Evolutionary conservation across 2,797 vertebrate genomes (phyloP).

Genomic region (Picus viridis): DNA sequence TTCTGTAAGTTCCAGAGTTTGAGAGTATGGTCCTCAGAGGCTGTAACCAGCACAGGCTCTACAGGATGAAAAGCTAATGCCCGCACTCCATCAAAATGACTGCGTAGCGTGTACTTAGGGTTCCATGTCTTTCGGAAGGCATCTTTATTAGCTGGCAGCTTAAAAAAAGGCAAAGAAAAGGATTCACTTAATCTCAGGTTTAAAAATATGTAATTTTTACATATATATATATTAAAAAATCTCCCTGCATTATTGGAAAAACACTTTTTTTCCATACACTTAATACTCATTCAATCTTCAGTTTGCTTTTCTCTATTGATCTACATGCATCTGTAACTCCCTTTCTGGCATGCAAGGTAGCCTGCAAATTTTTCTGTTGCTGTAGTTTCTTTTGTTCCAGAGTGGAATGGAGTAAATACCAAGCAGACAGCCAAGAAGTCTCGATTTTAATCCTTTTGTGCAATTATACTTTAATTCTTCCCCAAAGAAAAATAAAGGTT

Average conservation of each 20-base stretch:
- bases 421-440: background rate
- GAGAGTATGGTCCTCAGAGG: slow-evolving; percentile 97
- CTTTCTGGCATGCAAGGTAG: background rate
- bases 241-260: background rate
- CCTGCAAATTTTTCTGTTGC: background rate
- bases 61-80: slow-evolving; percentile 97
- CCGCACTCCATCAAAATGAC: slow-evolving; percentile 96
- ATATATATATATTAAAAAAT: too few relatives aligned
- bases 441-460: background rate
- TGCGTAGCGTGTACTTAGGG: slow-evolving; percentile 95
- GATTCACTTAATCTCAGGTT: background rate
- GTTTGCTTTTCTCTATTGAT: background rate
- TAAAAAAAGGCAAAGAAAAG: slow-evolving; percentile 1
- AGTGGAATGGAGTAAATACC: background rate
- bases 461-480: background rate
- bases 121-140: slow-evolving; percentile 99
- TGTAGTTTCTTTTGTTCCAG: background rate
- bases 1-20: slow-evolving; percentile 99
- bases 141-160: slow-evolving; percentile 96
- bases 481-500: background rate
- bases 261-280: background rate
- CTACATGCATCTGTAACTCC: background rate
- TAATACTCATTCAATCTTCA: background rate
- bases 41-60: slow-evolving; percentile 96
- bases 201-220: background rate